Conservation (phyloP, 2,797 vertebrate genomes). For the Melanotaenia pygmaea region DNA sequence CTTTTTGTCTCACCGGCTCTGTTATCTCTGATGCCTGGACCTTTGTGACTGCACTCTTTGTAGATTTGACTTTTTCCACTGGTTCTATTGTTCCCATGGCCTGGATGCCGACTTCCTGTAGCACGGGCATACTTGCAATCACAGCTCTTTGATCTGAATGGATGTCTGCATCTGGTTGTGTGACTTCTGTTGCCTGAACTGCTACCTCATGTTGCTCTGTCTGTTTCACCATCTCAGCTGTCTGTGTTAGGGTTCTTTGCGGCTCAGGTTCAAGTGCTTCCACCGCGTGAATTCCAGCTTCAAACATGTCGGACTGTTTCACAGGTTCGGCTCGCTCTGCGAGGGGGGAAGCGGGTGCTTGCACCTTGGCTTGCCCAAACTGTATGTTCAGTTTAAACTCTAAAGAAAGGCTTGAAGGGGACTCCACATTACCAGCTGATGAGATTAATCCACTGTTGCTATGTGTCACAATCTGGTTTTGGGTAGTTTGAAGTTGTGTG, state of each 20-base stretch:
- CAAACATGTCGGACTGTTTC: constrained; percentile 13
- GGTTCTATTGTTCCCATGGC: constrained; percentile 14
- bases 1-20: constrained; percentile 23
- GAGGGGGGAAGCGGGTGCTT: neutral
- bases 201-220: constrained; percentile 14
- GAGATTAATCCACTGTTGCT: constrained; percentile 51
- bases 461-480: constrained; percentile 19
- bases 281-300: constrained; percentile 33
- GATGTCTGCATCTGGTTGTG: constrained; percentile 4
- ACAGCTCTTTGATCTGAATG: constrained; percentile 7
- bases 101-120: constrained; percentile 21
- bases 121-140: constrained; percentile 7
- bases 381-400: constrained; percentile 70
- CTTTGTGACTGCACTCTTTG: constrained; percentile 15
- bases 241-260: constrained; percentile 17
- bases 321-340: constrained; percentile 15
- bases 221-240: constrained; percentile 31
- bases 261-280: constrained; percentile 27
- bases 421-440: constrained; percentile 48
- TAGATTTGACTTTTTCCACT: constrained; percentile 28
- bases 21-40: constrained; percentile 25
- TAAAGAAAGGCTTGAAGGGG: constrained; percentile 64
- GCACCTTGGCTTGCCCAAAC: constrained; percentile 50
- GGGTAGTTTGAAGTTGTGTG: constrained; percentile 19
- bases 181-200: constrained; percentile 42